Conservation (phyloP, 2,797 vertebrate genomes). For the Psittacula echo region DNA sequence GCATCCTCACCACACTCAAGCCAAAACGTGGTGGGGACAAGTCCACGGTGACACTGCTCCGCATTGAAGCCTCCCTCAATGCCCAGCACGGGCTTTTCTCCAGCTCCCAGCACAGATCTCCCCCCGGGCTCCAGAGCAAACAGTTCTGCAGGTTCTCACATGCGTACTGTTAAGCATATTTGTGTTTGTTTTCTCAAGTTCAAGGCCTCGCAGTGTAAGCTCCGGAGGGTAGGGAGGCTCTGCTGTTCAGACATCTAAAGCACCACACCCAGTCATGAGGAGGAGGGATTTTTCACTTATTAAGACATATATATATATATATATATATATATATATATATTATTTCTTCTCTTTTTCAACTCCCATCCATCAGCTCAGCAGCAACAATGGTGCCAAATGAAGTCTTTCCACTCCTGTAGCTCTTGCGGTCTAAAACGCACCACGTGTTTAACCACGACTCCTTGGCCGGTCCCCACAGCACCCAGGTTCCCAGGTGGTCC, state of each 20-base stretch:
- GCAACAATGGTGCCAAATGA: slow-evolving; percentile 30
- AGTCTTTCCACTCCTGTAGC: slow-evolving; percentile 46
- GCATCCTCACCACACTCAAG: neutral
- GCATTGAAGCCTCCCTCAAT: rapidly evolving
- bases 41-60: rapidly evolving
- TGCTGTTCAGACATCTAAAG: slow-evolving; percentile 50
- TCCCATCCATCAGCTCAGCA: slow-evolving; percentile 50
- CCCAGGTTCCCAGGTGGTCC: slow-evolving; percentile 69
- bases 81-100: neutral
- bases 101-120: neutral
- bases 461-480: neutral
- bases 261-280: slow-evolving; percentile 12
- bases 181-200: slow-evolving; percentile 51
- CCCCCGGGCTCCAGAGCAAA: neutral
- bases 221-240: slow-evolving; percentile 59
- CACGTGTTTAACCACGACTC: slow-evolving; percentile 39
- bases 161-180: slow-evolving; percentile 26
- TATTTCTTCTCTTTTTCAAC: neutral
- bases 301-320: neutral
- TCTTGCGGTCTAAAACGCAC: slow-evolving; percentile 29
- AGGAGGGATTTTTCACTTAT: slow-evolving; percentile 20
- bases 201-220: slow-evolving; percentile 31
- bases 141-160: slow-evolving; percentile 46
- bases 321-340: neutral
- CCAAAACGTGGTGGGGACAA: rapidly evolving